Percentiles rank a stretch among this genome's conserved stretches.
Evolutionary conservation across 1,140 invertebrate genomes (phyloP).

Genomic region (Steinernema feltiae): DNA sequence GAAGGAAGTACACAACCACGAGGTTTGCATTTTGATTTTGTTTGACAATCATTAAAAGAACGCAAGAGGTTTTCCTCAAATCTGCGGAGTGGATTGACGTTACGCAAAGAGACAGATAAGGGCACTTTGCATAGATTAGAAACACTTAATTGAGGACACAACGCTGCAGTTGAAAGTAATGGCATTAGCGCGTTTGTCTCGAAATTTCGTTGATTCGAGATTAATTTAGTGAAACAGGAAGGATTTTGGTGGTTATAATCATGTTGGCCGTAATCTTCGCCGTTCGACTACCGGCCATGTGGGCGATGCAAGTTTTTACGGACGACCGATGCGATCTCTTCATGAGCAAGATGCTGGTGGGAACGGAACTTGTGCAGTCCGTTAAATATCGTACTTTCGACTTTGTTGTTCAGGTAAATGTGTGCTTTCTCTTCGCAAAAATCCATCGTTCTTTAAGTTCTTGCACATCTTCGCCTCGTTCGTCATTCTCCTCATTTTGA

Average conservation of each 20-base stretch:
- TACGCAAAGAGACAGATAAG: neutral
- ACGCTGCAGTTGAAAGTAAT: neutral
- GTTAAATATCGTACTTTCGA: neutral
- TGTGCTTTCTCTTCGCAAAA: neutral
- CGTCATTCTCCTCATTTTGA: conserved; percentile 15
- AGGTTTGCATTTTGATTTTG: neutral
- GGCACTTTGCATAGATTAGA: neutral
- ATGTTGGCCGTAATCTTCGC: neutral
- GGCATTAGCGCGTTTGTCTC: neutral
- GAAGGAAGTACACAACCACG: neutral
- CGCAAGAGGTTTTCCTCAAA: neutral
- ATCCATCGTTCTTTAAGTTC: neutral
- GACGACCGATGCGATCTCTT: neutral
- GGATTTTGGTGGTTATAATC: neutral
- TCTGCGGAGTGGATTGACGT: neutral
- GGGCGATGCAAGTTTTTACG: neutral
- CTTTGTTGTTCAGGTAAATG: conserved; percentile 10
- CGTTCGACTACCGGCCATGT: neutral
- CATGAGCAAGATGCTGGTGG: neutral
- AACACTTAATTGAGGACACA: neutral
- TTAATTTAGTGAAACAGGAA: neutral
- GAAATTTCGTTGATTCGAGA: too few species aligned
- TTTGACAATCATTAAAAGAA: neutral
- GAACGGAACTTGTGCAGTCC: neutral
- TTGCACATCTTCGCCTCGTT: conserved; percentile 12